Conservation (phyloP, 2,797 vertebrate species). For the Propithecus perrieri region DNA sequence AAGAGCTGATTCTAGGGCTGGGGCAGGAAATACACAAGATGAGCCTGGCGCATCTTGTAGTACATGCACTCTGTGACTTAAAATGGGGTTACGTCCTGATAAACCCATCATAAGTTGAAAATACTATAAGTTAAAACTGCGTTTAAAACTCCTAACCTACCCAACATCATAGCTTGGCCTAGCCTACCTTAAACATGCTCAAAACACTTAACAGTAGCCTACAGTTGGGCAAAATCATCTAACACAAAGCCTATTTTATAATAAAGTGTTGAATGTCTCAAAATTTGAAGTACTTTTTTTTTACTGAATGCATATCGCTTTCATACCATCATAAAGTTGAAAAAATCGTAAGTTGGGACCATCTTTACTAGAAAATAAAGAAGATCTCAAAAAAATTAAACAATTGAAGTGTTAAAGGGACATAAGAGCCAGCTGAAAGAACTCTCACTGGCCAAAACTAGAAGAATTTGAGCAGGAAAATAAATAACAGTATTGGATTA, state of each 20-base stretch:
- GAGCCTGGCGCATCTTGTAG: background rate
- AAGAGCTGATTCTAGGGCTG: background rate
- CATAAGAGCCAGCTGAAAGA: background rate
- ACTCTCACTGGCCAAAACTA: background rate
- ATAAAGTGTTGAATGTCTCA: background rate
- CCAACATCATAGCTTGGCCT: background rate
- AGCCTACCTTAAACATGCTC: background rate
- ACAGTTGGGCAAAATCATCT: background rate
- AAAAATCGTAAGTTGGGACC: background rate
- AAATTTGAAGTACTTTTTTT: background rate
- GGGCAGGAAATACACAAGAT: background rate
- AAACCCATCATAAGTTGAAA: background rate
- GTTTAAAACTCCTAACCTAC: background rate
- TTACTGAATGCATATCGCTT: background rate
- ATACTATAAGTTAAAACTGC: background rate
- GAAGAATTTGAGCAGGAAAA: slow-evolving; percentile 14
- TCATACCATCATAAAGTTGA: background rate
- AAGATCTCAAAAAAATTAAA: background rate
- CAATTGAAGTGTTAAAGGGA: background rate
- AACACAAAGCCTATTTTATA: background rate
- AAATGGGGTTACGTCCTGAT: background rate
- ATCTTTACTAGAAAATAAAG: background rate
- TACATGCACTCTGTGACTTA: background rate
- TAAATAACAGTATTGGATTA: background rate
- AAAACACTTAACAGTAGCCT: background rate